Evolutionary conservation across 2,888 invertebrate species (phyloP), one percentile per base, ranked within the genome.

Genomic region (Euplagia quadripunctaria): DNA sequence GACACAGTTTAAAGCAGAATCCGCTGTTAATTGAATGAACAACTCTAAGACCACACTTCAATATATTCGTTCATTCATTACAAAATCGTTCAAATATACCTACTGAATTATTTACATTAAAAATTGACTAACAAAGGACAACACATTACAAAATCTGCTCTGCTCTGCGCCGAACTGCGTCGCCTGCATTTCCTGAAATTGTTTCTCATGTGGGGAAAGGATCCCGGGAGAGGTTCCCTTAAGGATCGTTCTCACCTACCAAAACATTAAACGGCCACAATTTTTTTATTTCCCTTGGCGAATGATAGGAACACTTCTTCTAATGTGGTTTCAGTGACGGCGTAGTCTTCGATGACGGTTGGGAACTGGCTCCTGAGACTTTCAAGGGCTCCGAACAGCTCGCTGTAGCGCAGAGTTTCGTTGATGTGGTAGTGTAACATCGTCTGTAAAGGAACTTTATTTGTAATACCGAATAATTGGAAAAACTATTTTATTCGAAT

Each of bases 261-360:
- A 14, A 5, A 31, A 31, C 14, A 7, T 61, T 61, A 61, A 61
- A 31, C 61, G 14, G 31, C 31, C 6, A 2, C 61, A 5, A 31
- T 14, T 31, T 61, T 61, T 12, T 71, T 68, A 9, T 70, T 49
- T 16, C 86, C 87, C 73, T 87, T 89, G 0, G 95, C 94, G 79
- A 94, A 96, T 81, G 87, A 92, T 76, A 97, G 91, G 90, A 97
- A 97, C 75, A 98, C 97, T 90, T 98, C 98, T 89, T 98, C 98
- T 42, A 98, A 94, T 0, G 98, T 98, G 12, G 98, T 97, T 91
- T 98, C 98, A 61, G 97, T 97, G 5, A 98, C 96, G 0, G 97
- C 97, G 90, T 98, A 98, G 92, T 98, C 98, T 79, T 97, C 97
- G 5, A 98, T 93, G 76, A 97, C 92, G 0, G 79, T 41, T 0